These are phyloP conservation scores for Ptychobarbus kaznakovi DNA, from an alignment of 2,797 vertebrate species.

Conservation along the genomic window DNA sequence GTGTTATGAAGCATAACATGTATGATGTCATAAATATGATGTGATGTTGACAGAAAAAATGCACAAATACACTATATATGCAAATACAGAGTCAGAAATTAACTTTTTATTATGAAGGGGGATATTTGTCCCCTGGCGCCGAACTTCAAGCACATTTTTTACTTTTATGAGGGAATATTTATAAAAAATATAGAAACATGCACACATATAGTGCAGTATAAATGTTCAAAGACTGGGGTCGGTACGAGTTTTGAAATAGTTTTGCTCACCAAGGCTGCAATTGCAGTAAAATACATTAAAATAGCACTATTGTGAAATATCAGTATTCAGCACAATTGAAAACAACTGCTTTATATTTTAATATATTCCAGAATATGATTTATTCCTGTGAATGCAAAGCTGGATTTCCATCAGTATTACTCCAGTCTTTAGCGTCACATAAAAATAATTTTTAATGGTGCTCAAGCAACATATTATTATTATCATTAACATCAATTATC, in stretches of 20 bases:
- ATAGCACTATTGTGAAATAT: neutral
- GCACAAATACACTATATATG: neutral
- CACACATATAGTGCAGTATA: neutral
- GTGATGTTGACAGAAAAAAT: constrained; percentile 11
- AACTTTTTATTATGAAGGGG: constrained; percentile 1
- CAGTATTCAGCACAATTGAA: neutral
- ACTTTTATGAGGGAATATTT: neutral
- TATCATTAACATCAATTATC: neutral
- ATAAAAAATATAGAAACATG: neutral
- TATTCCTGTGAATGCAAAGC: neutral
- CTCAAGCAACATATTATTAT: neutral
- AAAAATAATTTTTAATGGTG: neutral
- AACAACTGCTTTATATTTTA: neutral
- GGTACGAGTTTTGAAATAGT: neutral
- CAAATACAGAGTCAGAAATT: neutral
- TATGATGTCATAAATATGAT: constrained; percentile 35
- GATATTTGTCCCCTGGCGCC: neutral
- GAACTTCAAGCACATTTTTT: neutral
- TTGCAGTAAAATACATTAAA: neutral
- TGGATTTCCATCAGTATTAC: neutral
- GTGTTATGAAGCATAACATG: neutral
- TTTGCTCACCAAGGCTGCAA: neutral
- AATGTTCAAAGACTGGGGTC: neutral
- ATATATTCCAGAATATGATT: neutral
- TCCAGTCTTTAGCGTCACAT: neutral